Percentiles rank a stretch among this genome's conserved stretches.
Evolutionary conservation across 2,797 vertebrate species (phyloP).

Genomic region (Acanthis flammea): DNA sequence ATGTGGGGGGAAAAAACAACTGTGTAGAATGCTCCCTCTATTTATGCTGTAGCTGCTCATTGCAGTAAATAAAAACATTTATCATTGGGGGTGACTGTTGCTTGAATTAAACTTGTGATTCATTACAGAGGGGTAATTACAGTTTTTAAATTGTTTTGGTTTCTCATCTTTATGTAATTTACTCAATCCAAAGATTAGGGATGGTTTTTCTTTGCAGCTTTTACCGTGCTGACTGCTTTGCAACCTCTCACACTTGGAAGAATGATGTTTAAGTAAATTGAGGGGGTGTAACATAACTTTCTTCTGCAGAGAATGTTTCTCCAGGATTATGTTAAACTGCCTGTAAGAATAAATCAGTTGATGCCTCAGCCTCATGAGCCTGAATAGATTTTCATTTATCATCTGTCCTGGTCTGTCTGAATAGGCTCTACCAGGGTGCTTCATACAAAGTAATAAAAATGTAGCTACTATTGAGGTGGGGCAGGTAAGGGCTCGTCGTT

Average conservation of each 20-base stretch:
- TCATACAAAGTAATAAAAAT: not conserved
- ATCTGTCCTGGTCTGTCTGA: not conserved
- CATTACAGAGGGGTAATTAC: not conserved
- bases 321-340: not conserved
- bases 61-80: not conserved
- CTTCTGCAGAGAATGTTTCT: not conserved
- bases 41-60: not conserved
- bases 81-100: not conserved
- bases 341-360: not conserved
- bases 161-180: not conserved
- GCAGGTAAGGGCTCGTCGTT: accelerated
- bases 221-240: not conserved
- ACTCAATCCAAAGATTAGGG: not conserved
- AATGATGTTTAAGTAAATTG: not conserved
- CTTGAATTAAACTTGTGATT: not conserved
- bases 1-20: not conserved
- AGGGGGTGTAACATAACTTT: not conserved
- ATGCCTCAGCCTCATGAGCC: not conserved
- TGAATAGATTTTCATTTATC: not conserved
- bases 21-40: not conserved
- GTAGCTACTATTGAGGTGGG: not conserved
- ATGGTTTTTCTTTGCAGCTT: not conserved
- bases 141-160: not conserved
- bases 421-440: not conserved
- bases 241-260: not conserved